phyloP scores from a whole-genome alignment of 2,113 vertebrate genomes.

The Rhinopithecus roxellana region DNA sequence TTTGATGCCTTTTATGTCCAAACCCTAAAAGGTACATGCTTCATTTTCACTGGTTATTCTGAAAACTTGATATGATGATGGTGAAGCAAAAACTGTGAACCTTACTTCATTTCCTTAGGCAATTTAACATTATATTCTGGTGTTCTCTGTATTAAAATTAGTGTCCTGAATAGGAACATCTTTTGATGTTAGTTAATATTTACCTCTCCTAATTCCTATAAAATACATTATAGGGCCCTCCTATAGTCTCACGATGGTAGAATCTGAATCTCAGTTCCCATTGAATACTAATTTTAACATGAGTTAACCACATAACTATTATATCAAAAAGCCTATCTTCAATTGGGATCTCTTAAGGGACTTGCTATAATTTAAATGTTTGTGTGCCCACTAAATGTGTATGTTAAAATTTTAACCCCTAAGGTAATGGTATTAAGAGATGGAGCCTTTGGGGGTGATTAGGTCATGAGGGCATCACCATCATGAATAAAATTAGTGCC shows the following conservation, averaged over 20 bases:
- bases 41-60: constrained; percentile 62
- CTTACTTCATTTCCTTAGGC: constrained; percentile 26
- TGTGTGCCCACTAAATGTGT: background rate
- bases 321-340: background rate
- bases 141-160: background rate
- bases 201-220: background rate
- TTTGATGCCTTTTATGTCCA: constrained; percentile 69
- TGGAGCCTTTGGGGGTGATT: background rate
- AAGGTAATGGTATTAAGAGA: background rate
- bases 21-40: constrained; percentile 55
- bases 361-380: background rate
- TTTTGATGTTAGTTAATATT: constrained; percentile 40
- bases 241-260: background rate
- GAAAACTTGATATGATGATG: constrained; percentile 46
- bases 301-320: background rate
- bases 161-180: background rate
- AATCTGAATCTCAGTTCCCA: background rate
- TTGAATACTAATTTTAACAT: background rate
- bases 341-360: background rate
- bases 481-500: background rate
- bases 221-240: background rate
- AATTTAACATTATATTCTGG: constrained; percentile 19
- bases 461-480: background rate
- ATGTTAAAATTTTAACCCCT: background rate
- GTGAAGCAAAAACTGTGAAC: constrained; percentile 59